Evolutionary conservation across 92 coral and sea anemone genomes (phyloP), one percentile per base, ranked within the genome.

Genomic region (Palythoa caribaeorum): DNA sequence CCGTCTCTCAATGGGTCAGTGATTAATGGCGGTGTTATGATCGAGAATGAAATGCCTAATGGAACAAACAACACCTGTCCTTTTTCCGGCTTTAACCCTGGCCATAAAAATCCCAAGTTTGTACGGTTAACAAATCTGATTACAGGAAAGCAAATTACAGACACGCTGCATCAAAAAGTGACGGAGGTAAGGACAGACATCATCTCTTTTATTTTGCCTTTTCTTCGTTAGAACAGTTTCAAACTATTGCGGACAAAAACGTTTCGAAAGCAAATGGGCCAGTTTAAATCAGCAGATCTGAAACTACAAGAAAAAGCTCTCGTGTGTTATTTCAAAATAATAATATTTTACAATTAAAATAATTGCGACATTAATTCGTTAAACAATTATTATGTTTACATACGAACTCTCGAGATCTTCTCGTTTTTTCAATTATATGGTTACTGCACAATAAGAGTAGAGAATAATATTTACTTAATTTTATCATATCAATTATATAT

Each of bases 111-210:
- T 48, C 94, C 93, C 59, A 97, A 95, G 74, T 91, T 90, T 76
- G 88, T 95, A 81, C 91, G 93, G 20, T 89, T 97, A 21, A 90
- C 91, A 74, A 95, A 97, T 84, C 87, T 95, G 88, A 79, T 90
- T 17, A 92, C 96, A 38, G 96, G 94, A 7, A 89, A 92, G 48
- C 95, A 94, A 88, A 63, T 83, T 12, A 95, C 96, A 50, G 99
- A 97, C 71, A 97, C 98, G 15, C 91, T 97, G 21, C 99, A 97
- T 80, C 97, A 94, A 73, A 94, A 94, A 72, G 86, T 28, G 16
- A 28, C 66, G 63, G 76, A 81, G 86, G 86, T 81, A 66, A 17
- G 86, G 39, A 11, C 15, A 65, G 12, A 51, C 9, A 19, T 28
- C 47, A 14, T 51, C 2, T 37, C 15, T 68, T 66, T n/a, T 65